Conservation (phyloP, 2,888 invertebrate species). For the Drosophila flavopinicola region DNA sequence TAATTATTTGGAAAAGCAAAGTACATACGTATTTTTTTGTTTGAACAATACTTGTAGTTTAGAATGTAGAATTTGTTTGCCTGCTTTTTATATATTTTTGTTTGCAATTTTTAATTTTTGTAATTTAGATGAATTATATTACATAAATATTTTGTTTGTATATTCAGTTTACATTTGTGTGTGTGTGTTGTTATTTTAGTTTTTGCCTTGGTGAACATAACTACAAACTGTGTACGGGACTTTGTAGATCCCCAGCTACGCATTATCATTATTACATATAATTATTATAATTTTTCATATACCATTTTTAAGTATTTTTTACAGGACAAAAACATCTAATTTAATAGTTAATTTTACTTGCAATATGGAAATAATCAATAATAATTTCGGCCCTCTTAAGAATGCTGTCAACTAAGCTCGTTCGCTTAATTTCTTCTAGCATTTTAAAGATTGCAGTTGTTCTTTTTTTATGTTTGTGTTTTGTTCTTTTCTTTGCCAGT, state of each 20-base stretch:
- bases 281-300: conserved; percentile 55
- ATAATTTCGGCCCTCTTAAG: conserved; percentile 53
- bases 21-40: conserved; percentile 45
- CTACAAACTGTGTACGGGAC: conserved; percentile 69
- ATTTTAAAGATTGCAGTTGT: conserved; percentile 32
- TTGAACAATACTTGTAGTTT: conserved; percentile 66
- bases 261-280: conserved; percentile 57
- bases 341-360: conserved; percentile 63
- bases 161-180: conserved; percentile 61
- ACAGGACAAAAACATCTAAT: conserved; percentile 84
- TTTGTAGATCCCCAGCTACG: conserved; percentile 63
- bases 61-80: conserved; percentile 51
- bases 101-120: conserved; percentile 18
- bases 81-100: conserved; percentile 27
- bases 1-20: conserved; percentile 73
- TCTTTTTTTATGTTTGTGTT: conserved; percentile 13
- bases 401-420: conserved; percentile 35
- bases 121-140: conserved; percentile 78
- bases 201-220: conserved; percentile 67
- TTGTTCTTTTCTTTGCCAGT: conserved; percentile 17
- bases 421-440: conserved; percentile 33
- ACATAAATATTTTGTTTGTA: conserved; percentile 69
- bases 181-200: conserved; percentile 29
- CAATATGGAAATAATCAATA: conserved; percentile 73
- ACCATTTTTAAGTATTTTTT: conserved; percentile 76